Evolutionary conservation across 2,113 vertebrate species (phyloP).

Genomic region (Apaloderma vittatum): DNA sequence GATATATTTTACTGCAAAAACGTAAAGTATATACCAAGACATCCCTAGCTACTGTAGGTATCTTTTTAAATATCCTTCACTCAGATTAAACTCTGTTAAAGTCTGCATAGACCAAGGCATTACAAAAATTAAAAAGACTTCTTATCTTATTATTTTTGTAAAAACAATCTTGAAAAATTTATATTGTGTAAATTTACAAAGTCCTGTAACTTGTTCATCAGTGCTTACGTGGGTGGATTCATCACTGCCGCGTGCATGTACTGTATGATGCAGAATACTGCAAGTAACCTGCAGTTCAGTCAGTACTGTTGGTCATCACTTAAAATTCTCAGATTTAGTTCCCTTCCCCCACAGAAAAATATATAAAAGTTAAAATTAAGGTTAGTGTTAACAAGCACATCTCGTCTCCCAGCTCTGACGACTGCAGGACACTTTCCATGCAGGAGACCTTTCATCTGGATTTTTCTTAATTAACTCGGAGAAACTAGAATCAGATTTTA

Average conservation of each 20-base stretch:
- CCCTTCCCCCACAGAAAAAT: background rate
- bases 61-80: constrained; percentile 24
- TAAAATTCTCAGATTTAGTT: background rate
- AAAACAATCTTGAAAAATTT: constrained; percentile 39
- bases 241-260: background rate
- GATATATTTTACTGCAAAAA: constrained; percentile 8
- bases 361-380: constrained; percentile 16
- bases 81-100: constrained; percentile 45
- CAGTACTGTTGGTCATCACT: background rate
- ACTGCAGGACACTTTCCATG: background rate
- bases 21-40: constrained; percentile 3
- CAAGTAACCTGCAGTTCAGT: background rate
- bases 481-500: constrained; percentile 23
- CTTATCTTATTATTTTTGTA: background rate
- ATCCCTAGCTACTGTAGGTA: constrained; percentile 11
- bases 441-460: background rate
- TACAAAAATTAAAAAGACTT: constrained; percentile 57
- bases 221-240: background rate
- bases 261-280: background rate
- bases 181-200: constrained; percentile 25
- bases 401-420: background rate
- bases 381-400: background rate
- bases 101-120: constrained; percentile 70
- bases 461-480: background rate
- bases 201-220: background rate